phyloP scores from a whole-genome alignment of 2,113 vertebrate genomes.

The Heloderma charlesbogerti region DNA sequence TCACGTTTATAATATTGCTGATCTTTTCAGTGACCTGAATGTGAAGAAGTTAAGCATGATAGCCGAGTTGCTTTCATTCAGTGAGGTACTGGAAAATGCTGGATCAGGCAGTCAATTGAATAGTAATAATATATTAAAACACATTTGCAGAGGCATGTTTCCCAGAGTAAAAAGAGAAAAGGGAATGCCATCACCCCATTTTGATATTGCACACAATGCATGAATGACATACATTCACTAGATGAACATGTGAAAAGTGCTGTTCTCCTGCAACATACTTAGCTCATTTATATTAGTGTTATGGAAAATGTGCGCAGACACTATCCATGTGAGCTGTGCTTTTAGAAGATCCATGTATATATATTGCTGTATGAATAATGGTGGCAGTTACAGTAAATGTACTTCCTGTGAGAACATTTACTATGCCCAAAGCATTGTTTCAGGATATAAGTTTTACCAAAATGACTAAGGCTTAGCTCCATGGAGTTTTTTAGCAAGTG shows the following conservation, averaged over 20 bases:
- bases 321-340: neutral
- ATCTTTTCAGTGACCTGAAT: neutral
- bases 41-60: constrained; percentile 12
- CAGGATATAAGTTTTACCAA: neutral
- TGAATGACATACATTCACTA: neutral
- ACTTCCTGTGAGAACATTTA: neutral
- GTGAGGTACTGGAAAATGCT: constrained; percentile 31
- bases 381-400: neutral
- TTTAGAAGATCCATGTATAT: neutral
- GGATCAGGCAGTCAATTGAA: neutral
- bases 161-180: neutral
- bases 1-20: neutral
- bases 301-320: neutral
- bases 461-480: neutral
- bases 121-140: constrained; percentile 23
- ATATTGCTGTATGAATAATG: neutral
- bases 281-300: neutral
- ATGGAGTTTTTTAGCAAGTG: neutral
- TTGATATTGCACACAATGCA: neutral
- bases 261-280: constrained; percentile 4
- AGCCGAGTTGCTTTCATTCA: constrained; percentile 6
- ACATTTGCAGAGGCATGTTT: constrained; percentile 15
- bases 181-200: neutral
- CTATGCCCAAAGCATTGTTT: neutral
- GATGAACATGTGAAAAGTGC: neutral